Percentiles rank a stretch among this genome's conserved stretches.
Conservation (phyloP, 2,797 vertebrate species). For the Argyrosomus regius region DNA sequence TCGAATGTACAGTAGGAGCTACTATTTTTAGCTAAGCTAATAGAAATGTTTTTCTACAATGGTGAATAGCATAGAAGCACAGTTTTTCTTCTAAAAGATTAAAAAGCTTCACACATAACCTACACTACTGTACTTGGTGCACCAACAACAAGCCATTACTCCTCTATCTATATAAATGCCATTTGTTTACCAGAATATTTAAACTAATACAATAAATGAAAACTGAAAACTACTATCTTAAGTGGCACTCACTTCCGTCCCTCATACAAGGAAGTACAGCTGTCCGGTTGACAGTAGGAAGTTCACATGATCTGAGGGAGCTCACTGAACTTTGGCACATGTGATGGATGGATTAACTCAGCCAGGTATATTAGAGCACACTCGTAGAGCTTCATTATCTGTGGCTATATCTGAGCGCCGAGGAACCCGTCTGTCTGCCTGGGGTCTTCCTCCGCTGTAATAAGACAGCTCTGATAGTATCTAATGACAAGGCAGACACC, state of each 20-base stretch:
- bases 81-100: not conserved
- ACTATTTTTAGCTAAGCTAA: not conserved
- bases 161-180: not conserved
- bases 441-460: slow-evolving; percentile 75
- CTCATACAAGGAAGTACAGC: slow-evolving; percentile 35
- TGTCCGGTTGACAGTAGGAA: slow-evolving; percentile 47
- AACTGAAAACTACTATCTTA: slow-evolving; percentile 10
- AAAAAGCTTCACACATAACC: not conserved
- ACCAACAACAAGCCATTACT: not conserved
- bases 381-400: slow-evolving; percentile 72
- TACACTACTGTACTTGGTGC: not conserved
- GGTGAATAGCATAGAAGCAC: not conserved
- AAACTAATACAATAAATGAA: not conserved
- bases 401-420: slow-evolving; percentile 54
- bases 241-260: not conserved
- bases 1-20: not conserved
- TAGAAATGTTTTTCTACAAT: not conserved
- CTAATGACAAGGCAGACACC: slow-evolving; percentile 85
- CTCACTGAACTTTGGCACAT: slow-evolving; percentile 62
- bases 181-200: not conserved
- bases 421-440: slow-evolving; percentile 65
- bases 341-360: slow-evolving; percentile 73
- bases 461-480: slow-evolving; percentile 80
- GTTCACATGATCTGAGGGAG: slow-evolving; percentile 58
- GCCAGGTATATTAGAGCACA: slow-evolving; percentile 70